Percentiles rank a stretch among this genome's conserved stretches.
phyloP scores from a whole-genome alignment of 53 echinoderm and acorn worm genomes.

The Crossaster papposus region DNA sequence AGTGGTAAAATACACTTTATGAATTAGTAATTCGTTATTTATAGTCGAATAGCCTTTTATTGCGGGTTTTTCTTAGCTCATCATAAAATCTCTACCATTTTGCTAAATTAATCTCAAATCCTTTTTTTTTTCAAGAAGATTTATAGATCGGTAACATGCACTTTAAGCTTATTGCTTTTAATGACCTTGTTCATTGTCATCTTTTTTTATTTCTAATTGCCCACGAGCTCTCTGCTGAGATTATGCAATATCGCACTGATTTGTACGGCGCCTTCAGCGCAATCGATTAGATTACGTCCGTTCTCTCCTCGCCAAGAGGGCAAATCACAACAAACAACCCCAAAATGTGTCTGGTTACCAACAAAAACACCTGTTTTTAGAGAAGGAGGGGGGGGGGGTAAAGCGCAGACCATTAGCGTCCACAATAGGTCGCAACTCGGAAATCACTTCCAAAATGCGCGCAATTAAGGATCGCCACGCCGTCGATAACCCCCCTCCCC shows the following conservation, averaged over 20 bases:
- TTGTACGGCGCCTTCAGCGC: not conserved
- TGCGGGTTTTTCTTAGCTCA: too few relatives aligned
- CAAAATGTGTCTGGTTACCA: conserved; percentile 31
- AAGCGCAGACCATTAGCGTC: conserved; percentile 40
- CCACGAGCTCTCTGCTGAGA: not conserved
- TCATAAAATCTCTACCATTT: too few relatives aligned
- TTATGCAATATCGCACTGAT: not conserved
- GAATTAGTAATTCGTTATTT: too few relatives aligned
- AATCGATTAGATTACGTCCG: not conserved
- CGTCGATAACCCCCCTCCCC: not conserved
- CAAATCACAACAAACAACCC: not conserved
- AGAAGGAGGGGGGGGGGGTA: not conserved
- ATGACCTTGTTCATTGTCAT: not conserved
- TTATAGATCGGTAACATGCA: too few relatives aligned
- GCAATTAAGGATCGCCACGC: conserved; percentile 22
- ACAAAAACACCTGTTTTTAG: conserved; percentile 49
- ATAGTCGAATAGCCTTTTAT: too few relatives aligned
- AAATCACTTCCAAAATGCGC: conserved; percentile 27
- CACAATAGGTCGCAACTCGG: not conserved
- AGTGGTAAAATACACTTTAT: too few relatives aligned
- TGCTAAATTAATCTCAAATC: too few relatives aligned
- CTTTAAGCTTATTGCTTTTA: not conserved
- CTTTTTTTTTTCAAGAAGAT: too few relatives aligned
- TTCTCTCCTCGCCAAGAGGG: not conserved
- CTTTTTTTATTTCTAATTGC: not conserved